These are phyloP conservation scores for Cataglyphis hispanica DNA, from an alignment of 1,140 invertebrate species.

Conservation along the genomic window DNA sequence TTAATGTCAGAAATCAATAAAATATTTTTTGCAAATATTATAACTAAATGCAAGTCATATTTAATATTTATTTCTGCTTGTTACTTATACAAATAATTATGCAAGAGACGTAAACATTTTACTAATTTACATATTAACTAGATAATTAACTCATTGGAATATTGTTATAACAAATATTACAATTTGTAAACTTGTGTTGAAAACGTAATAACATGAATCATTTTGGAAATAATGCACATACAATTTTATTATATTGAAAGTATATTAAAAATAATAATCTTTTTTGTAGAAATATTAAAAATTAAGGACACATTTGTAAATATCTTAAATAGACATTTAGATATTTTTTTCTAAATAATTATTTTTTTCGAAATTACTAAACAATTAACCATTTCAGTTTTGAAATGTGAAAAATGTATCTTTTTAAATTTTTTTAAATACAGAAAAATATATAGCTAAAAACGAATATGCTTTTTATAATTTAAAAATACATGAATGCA, in stretches of 20 bases:
- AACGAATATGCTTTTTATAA: conserved; percentile 3
- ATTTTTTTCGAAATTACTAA: background rate
- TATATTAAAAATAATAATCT: background rate
- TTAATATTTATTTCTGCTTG: conserved; percentile 30
- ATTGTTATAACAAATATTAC: conserved; percentile 55
- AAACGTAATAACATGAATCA: conserved; percentile 23
- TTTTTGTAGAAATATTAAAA: background rate
- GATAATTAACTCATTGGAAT: conserved; percentile 56
- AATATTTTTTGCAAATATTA: conserved; percentile 15
- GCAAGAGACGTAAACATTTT: conserved; percentile 29
- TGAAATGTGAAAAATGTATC: background rate
- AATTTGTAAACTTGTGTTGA: conserved; percentile 26
- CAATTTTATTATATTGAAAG: conserved; percentile 6
- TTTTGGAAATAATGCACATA: background rate
- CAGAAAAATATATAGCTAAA: background rate
- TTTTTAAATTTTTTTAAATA: background rate
- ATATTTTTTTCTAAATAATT: background rate
- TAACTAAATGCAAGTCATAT: background rate
- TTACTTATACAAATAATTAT: conserved; percentile 50
- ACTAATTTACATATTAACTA: conserved; percentile 60
- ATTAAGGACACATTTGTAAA: background rate
- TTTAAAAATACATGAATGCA: background rate
- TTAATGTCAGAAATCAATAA: background rate
- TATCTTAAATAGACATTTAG: background rate
- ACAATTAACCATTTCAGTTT: background rate